phyloP scores from a whole-genome alignment of 1,140 invertebrate genomes.

The Camponotus vicinus region DNA sequence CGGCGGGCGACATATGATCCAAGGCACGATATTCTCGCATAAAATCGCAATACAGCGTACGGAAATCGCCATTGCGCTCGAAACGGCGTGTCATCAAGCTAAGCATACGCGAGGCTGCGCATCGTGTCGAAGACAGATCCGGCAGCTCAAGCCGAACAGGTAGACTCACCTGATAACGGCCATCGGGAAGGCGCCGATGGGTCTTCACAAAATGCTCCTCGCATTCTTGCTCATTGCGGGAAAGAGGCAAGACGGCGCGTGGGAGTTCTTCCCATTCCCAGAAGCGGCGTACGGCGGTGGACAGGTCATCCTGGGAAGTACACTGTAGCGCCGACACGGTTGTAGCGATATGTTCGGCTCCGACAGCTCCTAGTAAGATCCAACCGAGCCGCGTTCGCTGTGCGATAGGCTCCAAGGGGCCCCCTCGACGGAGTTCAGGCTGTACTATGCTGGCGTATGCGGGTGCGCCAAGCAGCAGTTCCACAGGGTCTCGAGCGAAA shows the following conservation, averaged over 20 bases:
- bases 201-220: not conserved
- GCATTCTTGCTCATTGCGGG: not conserved
- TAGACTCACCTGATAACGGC: not conserved
- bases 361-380: not conserved
- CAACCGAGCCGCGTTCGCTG: not conserved
- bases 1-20: no score
- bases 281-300: not conserved
- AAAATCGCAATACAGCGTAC: not conserved
- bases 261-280: not conserved
- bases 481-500: not conserved
- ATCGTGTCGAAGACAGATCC: no score
- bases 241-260: not conserved
- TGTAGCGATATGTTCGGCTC: accelerated
- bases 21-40: no score
- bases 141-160: not conserved
- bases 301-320: not conserved
- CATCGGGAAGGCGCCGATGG: not conserved
- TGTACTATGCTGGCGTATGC: not conserved
- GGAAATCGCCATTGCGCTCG: not conserved
- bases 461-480: not conserved
- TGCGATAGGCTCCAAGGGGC: not conserved
- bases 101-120: no score
- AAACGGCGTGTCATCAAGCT: not conserved
- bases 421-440: not conserved
- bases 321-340: not conserved